Conservation (phyloP, 2,888 invertebrate genomes). For the Tuberolachnus salignus region DNA sequence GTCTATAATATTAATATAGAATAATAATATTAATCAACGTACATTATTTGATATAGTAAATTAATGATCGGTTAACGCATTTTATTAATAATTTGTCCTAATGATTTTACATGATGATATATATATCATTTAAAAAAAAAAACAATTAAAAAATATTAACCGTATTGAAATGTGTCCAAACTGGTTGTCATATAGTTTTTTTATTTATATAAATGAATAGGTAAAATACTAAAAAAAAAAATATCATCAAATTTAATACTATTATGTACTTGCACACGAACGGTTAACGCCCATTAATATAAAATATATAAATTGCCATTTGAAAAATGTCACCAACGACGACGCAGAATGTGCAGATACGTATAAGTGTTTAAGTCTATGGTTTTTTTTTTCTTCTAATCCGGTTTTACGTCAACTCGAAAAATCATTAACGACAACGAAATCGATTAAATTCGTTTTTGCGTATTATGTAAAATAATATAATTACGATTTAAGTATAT, state of each 20-base stretch:
- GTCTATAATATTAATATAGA: too few species aligned
- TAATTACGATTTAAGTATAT: background rate
- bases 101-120: background rate
- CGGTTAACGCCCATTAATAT: background rate
- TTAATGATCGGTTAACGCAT: too few species aligned
- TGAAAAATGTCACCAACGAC: slow-evolving; percentile 31
- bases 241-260: background rate
- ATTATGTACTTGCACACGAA: too few species aligned
- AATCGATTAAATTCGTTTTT: slow-evolving; percentile 7
- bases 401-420: slow-evolving; percentile 29
- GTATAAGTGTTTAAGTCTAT: background rate
- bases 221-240: background rate
- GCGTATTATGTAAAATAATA: background rate
- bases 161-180: slow-evolving; percentile 3
- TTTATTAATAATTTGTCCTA: background rate
- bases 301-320: background rate
- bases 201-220: background rate
- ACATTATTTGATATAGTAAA: too few species aligned
- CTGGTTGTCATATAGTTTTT: slow-evolving; percentile 8
- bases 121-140: background rate
- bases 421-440: background rate
- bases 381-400: slow-evolving; percentile 29
- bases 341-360: background rate
- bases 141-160: slow-evolving; percentile 21
- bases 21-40: too few species aligned